These are phyloP conservation scores for Clarias gariepinus DNA, from an alignment of 2,113 vertebrate species.

Conservation along the genomic window DNA sequence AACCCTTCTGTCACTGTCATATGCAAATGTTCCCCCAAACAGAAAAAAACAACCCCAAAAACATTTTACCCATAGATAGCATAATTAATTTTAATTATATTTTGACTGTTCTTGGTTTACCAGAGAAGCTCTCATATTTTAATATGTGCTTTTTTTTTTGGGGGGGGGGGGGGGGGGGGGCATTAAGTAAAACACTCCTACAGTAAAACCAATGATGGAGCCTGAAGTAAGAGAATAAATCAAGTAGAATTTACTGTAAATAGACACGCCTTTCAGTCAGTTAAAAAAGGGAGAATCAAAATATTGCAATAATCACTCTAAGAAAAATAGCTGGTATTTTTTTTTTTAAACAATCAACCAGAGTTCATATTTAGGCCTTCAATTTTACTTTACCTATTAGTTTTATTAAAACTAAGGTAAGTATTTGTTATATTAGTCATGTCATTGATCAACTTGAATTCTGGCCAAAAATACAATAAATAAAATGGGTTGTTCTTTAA, in stretches of 20 bases:
- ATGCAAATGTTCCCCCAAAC: not conserved
- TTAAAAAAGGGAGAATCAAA: not conserved
- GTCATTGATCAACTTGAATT: not conserved
- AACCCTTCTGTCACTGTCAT: slow-evolving; percentile 12
- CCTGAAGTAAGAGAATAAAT: not conserved
- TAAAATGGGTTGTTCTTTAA: not conserved
- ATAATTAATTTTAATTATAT: not conserved
- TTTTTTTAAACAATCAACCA: not conserved
- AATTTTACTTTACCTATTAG: not conserved
- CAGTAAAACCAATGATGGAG: not conserved
- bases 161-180: too few species aligned
- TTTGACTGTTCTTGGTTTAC: not conserved
- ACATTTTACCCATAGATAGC: not conserved
- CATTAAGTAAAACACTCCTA: not conserved
- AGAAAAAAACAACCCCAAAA: not conserved
- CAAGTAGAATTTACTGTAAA: not conserved
- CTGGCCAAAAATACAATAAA: not conserved
- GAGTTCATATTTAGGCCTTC: not conserved
- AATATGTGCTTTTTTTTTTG: too few species aligned
- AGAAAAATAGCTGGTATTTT: not conserved
- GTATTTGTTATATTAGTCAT: not conserved
- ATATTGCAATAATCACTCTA: not conserved
- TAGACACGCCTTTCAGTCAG: not conserved
- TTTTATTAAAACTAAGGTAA: not conserved
- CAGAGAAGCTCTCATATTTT: not conserved